These are phyloP conservation scores for Lagria hirta DNA, from an alignment of 2,888 invertebrate species.

Conservation along the genomic window DNA sequence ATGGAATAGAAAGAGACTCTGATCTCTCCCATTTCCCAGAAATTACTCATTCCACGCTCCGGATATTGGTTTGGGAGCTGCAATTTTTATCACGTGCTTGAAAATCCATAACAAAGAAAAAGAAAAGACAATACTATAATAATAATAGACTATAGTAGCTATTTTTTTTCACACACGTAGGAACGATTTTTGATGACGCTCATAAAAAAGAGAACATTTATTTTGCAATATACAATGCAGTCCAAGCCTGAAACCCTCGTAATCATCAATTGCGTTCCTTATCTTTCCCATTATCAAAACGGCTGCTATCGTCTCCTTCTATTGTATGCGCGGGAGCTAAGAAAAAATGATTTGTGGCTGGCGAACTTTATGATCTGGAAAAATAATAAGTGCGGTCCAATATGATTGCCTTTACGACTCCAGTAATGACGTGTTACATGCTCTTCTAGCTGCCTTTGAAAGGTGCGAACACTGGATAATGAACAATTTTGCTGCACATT, in stretches of 20 bases:
- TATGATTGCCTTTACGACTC: conserved; percentile 46
- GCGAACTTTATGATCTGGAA: conserved; percentile 46
- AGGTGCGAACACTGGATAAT: conserved; percentile 30
- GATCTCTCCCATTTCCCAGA: conserved; percentile 1
- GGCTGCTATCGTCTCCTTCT: conserved; percentile 31
- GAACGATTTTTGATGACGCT: conserved; percentile 34
- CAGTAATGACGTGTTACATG: conserved; percentile 41
- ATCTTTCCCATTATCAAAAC: conserved; percentile 30
- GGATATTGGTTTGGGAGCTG: conserved; percentile 5
- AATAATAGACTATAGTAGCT: conserved; percentile 19
- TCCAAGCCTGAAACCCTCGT: conserved; percentile 32
- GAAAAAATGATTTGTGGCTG: conserved; percentile 43
- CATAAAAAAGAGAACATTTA: conserved; percentile 41
- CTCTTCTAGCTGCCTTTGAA: conserved; percentile 22
- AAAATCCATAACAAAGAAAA: conserved; percentile 13
- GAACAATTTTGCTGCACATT: too few relatives aligned
- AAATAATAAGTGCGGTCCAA: conserved; percentile 48
- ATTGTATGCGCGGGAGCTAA: conserved; percentile 28
- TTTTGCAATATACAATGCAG: conserved; percentile 42
- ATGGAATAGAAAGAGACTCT: too few relatives aligned
- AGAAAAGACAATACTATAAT: too few relatives aligned
- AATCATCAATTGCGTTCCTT: conserved; percentile 34
- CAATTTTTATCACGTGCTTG: conserved; percentile 21
- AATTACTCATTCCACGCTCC: conserved; percentile 1
- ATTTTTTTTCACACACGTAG: conserved; percentile 23